Evolutionary conservation across 2,888 invertebrate genomes (phyloP).

Genomic region (Pheosia gnoma): DNA sequence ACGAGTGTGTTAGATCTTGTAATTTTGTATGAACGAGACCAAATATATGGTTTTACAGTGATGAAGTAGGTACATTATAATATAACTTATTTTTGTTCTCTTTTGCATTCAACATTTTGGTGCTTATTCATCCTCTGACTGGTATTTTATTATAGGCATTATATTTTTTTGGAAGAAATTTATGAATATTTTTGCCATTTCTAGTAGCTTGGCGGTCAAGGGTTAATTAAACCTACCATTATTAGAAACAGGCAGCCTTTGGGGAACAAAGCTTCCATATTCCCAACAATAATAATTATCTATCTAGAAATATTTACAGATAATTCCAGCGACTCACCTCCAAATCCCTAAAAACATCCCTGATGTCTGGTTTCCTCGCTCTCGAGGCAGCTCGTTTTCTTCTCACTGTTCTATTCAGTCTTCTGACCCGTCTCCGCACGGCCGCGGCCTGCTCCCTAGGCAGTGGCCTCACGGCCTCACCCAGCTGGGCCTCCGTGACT

Average conservation of each 20-base stretch:
- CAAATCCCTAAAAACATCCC: constrained; percentile 92
- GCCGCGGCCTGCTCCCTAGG: constrained; percentile 91
- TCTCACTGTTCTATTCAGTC: constrained; percentile 90
- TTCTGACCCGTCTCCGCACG: constrained; percentile 88
- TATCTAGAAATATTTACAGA: too few species aligned
- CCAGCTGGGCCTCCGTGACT: constrained; percentile 86
- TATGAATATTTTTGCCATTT: too few species aligned
- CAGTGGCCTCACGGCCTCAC: constrained; percentile 84
- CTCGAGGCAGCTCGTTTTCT: constrained; percentile 81
- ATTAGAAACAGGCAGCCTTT: too few species aligned
- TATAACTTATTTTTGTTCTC: not conserved
- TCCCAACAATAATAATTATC: too few species aligned
- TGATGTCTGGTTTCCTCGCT: constrained; percentile 90
- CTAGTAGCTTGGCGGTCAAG: too few species aligned
- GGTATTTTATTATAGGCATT: too few species aligned
- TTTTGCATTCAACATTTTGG: too few species aligned
- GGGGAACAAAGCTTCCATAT: too few species aligned
- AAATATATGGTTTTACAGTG: not conserved
- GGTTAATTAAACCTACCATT: too few species aligned
- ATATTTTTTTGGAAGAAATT: too few species aligned
- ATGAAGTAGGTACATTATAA: not conserved
- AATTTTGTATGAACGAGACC: not conserved
- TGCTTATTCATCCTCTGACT: too few species aligned
- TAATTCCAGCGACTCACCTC: constrained; percentile 83
- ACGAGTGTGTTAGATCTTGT: not conserved